Conservation (phyloP, 2,888 invertebrate species). For the Cataglyphis livida region DNA sequence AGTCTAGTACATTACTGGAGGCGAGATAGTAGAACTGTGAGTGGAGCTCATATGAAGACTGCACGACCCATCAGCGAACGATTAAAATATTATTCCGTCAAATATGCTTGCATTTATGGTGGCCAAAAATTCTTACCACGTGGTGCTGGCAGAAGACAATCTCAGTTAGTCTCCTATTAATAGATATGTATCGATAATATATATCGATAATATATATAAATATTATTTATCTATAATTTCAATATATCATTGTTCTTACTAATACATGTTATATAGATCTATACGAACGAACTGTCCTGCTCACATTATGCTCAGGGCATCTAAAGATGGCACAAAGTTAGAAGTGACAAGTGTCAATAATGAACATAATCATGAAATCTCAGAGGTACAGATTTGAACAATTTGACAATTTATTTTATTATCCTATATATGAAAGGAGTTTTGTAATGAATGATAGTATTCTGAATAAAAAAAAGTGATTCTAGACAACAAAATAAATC, state of each 20-base stretch:
- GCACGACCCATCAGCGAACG: constrained; percentile 84
- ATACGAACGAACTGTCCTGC: constrained; percentile 85
- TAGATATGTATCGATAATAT: not conserved
- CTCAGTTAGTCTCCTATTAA: constrained; percentile 79
- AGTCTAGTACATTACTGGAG: constrained; percentile 86
- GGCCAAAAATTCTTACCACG: constrained; percentile 85
- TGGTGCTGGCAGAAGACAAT: constrained; percentile 83
- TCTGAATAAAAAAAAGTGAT: not conserved
- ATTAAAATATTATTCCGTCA: constrained; percentile 85
- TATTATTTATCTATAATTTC: not conserved
- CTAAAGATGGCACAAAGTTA: constrained; percentile 85
- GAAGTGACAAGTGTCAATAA: constrained; percentile 86
- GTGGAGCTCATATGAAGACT: constrained; percentile 85
- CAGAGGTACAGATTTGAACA: constrained; percentile 77
- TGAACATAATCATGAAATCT: constrained; percentile 85
- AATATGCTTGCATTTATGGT: constrained; percentile 85
- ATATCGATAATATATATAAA: not conserved
- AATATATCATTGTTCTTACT: constrained; percentile 7
- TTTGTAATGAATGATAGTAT: not conserved
- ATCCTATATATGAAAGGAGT: not conserved
- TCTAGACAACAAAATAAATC: not conserved
- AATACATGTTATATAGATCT: constrained; percentile 74
- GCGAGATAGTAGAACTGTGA: constrained; percentile 85
- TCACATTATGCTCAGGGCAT: constrained; percentile 85
- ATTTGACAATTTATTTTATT: not conserved